A percentile compares a stretch with the other conserved stretches of the same genome.
phyloP scores from a whole-genome alignment of 1,140 invertebrate genomes.

The Heterodera schachtii region DNA sequence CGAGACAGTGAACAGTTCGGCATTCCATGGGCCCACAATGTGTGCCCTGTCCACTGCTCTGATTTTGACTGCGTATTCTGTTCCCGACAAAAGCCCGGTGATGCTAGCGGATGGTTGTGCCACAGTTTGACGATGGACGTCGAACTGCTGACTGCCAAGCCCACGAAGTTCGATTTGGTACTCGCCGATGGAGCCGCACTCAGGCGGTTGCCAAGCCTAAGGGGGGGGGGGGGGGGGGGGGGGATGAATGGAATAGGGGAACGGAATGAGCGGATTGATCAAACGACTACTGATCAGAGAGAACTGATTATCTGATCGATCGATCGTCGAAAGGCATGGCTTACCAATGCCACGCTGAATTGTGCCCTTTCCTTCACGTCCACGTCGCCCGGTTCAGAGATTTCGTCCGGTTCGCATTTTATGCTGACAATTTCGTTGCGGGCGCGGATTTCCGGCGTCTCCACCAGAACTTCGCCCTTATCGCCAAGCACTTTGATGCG shows the following conservation, averaged over 20 bases:
- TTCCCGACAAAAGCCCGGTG: constrained; percentile 63
- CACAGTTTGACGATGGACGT: constrained; percentile 64
- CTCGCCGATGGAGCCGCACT: constrained; percentile 63
- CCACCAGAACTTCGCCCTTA: constrained; percentile 64
- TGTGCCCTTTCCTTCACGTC: constrained; percentile 55
- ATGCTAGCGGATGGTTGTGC: constrained; percentile 62
- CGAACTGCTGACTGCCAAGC: constrained; percentile 50
- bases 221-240: too few relatives aligned
- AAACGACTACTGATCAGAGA: too few relatives aligned
- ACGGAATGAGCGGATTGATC: too few relatives aligned
- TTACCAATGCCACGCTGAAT: constrained; percentile 57
- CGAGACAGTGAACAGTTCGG: constrained; percentile 52
- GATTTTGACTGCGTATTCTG: constrained; percentile 58
- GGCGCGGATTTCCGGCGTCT: constrained; percentile 64
- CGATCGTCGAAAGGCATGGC: too few relatives aligned
- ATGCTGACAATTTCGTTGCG: constrained; percentile 65
- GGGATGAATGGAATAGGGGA: background rate
- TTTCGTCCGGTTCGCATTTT: constrained; percentile 61
- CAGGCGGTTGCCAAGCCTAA: constrained; percentile 58
- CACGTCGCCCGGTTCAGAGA: constrained; percentile 63
- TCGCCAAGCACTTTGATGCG: constrained; percentile 63
- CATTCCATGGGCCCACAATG: constrained; percentile 60
- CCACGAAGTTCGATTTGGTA: constrained; percentile 64
- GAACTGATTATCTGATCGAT: too few relatives aligned
- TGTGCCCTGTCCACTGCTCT: constrained; percentile 58